A percentile compares a stretch with the other conserved stretches of the same genome.
Conservation (phyloP, 2,888 invertebrate genomes). For the Catocala nupta region DNA sequence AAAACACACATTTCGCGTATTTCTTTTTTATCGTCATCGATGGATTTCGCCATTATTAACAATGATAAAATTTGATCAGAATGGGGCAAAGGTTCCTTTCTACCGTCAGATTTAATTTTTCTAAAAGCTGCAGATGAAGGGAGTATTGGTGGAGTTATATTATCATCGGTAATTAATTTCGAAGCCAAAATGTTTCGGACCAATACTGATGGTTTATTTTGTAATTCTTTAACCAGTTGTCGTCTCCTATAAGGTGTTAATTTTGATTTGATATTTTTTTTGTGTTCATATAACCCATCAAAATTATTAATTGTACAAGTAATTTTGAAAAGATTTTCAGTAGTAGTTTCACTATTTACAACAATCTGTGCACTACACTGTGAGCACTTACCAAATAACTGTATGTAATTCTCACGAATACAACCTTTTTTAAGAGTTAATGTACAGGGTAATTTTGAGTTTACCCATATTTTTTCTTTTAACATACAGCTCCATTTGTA, state of each 20-base stretch:
- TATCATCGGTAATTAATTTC: conserved; percentile 4
- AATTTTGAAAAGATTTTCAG: conserved; percentile 4
- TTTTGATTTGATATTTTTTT: background rate
- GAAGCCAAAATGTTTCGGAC: conserved; percentile 1
- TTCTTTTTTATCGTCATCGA: conserved; percentile 9
- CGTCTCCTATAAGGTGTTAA: no score
- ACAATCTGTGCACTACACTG: conserved; percentile 5
- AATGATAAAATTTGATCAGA: conserved; percentile 8
- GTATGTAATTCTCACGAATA: background rate
- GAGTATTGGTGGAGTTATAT: conserved; percentile 1
- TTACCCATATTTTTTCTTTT: conserved; percentile 15
- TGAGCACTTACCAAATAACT: conserved; percentile 5
- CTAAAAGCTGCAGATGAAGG: conserved; percentile 1
- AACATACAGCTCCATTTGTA: conserved; percentile 14
- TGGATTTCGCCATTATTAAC: conserved; percentile 6
- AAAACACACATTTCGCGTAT: conserved; percentile 8
- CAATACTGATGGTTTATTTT: no score
- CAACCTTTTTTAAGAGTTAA: conserved; percentile 1
- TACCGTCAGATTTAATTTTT: conserved; percentile 7
- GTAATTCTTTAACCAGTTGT: no score
- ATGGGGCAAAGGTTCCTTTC: background rate
- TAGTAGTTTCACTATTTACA: background rate
- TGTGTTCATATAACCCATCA: conserved; percentile 3
- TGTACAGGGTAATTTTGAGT: conserved; percentile 19
- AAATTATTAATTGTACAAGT: conserved; percentile 1